Percentiles rank a stretch among this genome's conserved stretches.
These are phyloP conservation scores for Myiothlypis chrysogaster DNA, from an alignment of 2,797 vertebrate genomes.

Conservation along the genomic window DNA sequence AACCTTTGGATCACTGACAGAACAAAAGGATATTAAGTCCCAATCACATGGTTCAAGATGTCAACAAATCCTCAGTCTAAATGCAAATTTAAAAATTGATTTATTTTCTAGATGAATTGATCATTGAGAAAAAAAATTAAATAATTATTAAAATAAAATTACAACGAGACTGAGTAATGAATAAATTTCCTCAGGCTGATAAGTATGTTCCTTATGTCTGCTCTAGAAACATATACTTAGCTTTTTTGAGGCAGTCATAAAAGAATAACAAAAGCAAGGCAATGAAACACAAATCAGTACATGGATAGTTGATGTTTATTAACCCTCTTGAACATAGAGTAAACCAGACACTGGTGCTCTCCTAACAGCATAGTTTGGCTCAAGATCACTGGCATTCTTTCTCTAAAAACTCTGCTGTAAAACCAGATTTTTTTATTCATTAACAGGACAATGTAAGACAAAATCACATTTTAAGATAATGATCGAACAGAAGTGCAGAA, in stretches of 20 bases:
- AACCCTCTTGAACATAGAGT: background rate
- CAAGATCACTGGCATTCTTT: background rate
- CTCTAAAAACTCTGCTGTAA: background rate
- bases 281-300: background rate
- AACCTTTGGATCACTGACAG: background rate
- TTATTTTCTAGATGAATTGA: background rate
- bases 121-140: background rate
- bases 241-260: background rate
- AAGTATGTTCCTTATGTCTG: background rate
- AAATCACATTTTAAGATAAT: background rate
- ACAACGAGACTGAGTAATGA: background rate
- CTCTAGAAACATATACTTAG: background rate
- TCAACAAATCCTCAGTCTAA: background rate
- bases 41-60: background rate
- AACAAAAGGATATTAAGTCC: background rate
- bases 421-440: background rate
- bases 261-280: background rate
- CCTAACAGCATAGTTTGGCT: background rate
- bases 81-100: accelerated
- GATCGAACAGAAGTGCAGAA: background rate
- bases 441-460: background rate
- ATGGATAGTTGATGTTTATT: background rate
- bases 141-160: background rate
- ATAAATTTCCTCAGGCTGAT: accelerated
- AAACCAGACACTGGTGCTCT: background rate